Percentiles rank a stretch among this genome's conserved stretches.
Conservation (phyloP, 2,113 vertebrate genomes). For the Pontoporia blainvillei region DNA sequence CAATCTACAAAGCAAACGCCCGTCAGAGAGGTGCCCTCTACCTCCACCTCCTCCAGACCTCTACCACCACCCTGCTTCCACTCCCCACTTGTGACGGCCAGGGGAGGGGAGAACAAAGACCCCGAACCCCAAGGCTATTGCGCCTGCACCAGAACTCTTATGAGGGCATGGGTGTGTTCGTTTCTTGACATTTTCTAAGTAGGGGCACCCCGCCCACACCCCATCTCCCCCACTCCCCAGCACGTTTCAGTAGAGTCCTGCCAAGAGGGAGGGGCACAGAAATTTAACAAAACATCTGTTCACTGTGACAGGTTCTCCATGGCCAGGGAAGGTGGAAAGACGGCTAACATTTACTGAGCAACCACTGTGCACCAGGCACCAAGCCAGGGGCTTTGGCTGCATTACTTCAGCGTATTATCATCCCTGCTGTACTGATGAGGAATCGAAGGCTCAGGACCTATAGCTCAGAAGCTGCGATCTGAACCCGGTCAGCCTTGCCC, state of each 20-base stretch:
- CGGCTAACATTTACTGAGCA: neutral
- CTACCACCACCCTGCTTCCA: neutral
- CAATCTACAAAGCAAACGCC: constrained; percentile 82
- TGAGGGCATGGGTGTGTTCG: fast-evolving
- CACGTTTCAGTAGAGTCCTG: neutral
- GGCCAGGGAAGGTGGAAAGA: neutral
- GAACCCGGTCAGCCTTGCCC: neutral
- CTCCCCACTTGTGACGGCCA: neutral
- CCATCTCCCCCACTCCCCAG: neutral
- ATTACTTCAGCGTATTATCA: fast-evolving
- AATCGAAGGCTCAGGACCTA: neutral
- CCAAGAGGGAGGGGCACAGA: neutral
- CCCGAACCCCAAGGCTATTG: neutral
- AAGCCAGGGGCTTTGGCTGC: neutral
- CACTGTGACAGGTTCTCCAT: neutral
- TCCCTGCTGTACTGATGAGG: fast-evolving
- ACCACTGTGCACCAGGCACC: neutral
- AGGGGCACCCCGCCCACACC: neutral
- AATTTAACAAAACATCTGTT: neutral
- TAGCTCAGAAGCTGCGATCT: fast-evolving
- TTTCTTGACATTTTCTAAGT: neutral
- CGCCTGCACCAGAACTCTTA: neutral
- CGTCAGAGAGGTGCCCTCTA: neutral
- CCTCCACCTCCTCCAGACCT: too few species aligned
- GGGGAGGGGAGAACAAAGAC: neutral